Base-by-base conservation (phyloP, 2,888 invertebrate genomes). In the Chironomus tentans region DNA sequence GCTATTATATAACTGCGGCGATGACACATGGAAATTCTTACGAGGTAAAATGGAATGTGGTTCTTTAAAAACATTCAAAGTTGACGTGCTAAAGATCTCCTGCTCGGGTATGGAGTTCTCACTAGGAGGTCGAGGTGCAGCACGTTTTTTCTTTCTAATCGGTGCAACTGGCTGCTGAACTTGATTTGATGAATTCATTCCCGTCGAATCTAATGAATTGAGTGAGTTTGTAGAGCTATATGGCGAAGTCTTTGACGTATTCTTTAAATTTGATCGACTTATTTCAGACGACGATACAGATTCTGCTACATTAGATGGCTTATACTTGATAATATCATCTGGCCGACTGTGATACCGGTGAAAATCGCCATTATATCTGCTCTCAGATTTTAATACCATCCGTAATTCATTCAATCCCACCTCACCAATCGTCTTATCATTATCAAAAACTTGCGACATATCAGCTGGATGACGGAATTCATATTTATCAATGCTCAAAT, bases 401-500 rank as follows among this genome's bases (percentile, higher is more conserved):
- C 83, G 83, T 50, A 84, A 80, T 79, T 84, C 84, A 68, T 82
- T 83, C 7, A 84, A 81, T 15, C 84, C 84, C 61, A 84, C 84
- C n/a, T 83, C 81, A 65, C 84, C 84, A 76, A 84, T 84, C 46
- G 82, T 84, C 71, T 81, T 80, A 73, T 84, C 83, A 79, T 81
- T 82, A 79, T 81, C 82, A 78, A 83, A 84, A 76, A 82, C 82
- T 80, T 84, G 84, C 81, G 83, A 83, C 81, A 82, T 79, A 79
- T 84, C 83, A 79, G 91, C 89, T 82, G 93, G 92, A 86, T 92
- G 91, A 78, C 92, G 87, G 79, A 93, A 88, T 82, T 91, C 91
- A 82, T 92, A 93, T 82, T 91, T 90, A 75, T 85, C 83, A 24
- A 88, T 85, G 82, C 92, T 92, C 80, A 93, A 84, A 82, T 89